Conservation (phyloP, 2,888 invertebrate species). For the Petrolisthes manimaculis region DNA sequence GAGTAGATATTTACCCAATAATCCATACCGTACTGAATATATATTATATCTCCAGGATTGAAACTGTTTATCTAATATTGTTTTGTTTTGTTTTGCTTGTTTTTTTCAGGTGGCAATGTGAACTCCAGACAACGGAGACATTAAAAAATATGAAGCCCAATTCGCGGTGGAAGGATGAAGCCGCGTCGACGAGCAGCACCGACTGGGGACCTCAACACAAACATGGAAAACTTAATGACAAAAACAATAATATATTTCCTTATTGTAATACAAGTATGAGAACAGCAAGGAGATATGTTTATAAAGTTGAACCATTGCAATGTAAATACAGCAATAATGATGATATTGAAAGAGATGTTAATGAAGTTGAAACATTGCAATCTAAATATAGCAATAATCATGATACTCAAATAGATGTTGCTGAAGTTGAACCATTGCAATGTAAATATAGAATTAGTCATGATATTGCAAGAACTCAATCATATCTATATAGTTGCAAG, state of each 20-base stretch:
- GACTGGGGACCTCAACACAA: not conserved
- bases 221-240: not conserved
- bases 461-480: not conserved
- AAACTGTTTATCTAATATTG: too few species aligned
- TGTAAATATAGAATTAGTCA: not conserved
- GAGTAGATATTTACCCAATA: too few species aligned
- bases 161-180: slow-evolving; percentile 49
- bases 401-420: too few species aligned
- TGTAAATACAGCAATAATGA: too few species aligned
- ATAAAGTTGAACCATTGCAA: too few species aligned
- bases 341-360: too few species aligned
- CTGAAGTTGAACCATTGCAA: not conserved
- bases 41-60: too few species aligned
- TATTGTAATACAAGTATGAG: too few species aligned
- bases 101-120: not conserved
- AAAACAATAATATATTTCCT: not conserved
- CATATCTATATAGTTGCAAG: slow-evolving; percentile 35
- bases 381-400: too few species aligned
- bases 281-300: too few species aligned
- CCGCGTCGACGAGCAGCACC: not conserved
- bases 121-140: not conserved
- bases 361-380: too few species aligned
- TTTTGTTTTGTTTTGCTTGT: not conserved
- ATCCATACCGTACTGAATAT: too few species aligned
- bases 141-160: slow-evolving; percentile 48